Conservation (phyloP, 2,113 vertebrate species). For the Clarias batrachus region DNA sequence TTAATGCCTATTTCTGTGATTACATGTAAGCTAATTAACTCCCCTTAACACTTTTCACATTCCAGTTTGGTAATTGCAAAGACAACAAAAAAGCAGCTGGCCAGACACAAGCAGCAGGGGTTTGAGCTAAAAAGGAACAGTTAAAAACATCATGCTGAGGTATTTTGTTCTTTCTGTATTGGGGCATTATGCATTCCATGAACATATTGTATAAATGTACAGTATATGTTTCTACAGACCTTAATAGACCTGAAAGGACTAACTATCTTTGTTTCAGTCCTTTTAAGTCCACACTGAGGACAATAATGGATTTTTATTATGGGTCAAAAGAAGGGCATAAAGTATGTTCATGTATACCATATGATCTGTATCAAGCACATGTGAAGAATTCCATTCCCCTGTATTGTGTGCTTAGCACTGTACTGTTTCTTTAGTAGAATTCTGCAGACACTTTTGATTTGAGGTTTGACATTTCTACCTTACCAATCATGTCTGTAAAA, state of each 20-base stretch:
- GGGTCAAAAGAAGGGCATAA: not conserved
- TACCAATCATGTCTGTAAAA: not conserved
- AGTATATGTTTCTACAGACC: not conserved
- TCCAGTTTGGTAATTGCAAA: conserved; percentile 48
- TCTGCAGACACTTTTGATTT: not conserved
- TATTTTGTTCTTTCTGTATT: not conserved
- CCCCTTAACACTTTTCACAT: conserved; percentile 48
- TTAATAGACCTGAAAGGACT: not conserved
- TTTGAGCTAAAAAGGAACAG: conserved; percentile 8
- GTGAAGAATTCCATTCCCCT: not conserved
- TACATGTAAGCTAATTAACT: conserved; percentile 37
- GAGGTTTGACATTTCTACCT: not conserved
- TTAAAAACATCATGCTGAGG: not conserved
- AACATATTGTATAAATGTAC: not conserved
- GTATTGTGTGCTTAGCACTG: not conserved
- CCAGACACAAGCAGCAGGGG: conserved; percentile 18
- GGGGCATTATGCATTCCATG: conserved; percentile 6
- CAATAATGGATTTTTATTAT: conserved; percentile 1
- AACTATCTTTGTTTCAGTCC: not conserved
- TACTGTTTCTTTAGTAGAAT: not conserved
- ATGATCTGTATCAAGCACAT: not conserved
- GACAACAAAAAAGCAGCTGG: conserved; percentile 50
- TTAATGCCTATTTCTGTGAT: conserved; percentile 54
- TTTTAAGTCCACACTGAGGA: not conserved
- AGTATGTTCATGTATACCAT: not conserved